phyloP scores from a whole-genome alignment of 2,113 vertebrate genomes.

The Pipa parva region DNA sequence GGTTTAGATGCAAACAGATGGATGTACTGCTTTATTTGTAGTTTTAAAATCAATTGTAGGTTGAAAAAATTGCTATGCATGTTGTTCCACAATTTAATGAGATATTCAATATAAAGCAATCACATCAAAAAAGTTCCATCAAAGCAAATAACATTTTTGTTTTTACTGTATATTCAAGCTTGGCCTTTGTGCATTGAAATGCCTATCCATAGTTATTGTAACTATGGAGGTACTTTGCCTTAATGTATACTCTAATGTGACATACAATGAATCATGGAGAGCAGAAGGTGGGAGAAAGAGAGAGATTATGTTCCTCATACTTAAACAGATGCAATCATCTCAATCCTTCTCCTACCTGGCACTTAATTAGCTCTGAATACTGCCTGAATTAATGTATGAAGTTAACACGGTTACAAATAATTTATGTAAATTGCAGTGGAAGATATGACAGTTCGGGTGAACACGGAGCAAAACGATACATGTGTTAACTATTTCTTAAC shows the following conservation, averaged over 20 bases:
- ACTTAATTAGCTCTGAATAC: slow-evolving; percentile 41
- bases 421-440: slow-evolving; percentile 38
- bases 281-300: slow-evolving; percentile 19
- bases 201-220: too few species aligned
- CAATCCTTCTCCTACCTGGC: slow-evolving; percentile 30
- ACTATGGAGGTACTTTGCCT: not conserved
- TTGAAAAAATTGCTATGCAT: too few species aligned
- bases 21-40: too few species aligned
- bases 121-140: too few species aligned
- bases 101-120: too few species aligned
- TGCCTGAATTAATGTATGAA: slow-evolving; percentile 39
- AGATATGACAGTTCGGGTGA: slow-evolving; percentile 38
- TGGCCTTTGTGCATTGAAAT: too few species aligned
- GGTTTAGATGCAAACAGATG: too few species aligned
- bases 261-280: slow-evolving; percentile 2
- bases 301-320: slow-evolving; percentile 16
- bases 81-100: too few species aligned
- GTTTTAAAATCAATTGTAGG: too few species aligned
- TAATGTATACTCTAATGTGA: not conserved
- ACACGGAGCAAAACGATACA: slow-evolving; percentile 7
- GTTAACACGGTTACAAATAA: slow-evolving; percentile 26
- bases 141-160: too few species aligned
- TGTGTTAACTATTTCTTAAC: slow-evolving; percentile 17
- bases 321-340: slow-evolving; percentile 41
- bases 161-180: too few species aligned